phyloP scores from a whole-genome alignment of 2,888 invertebrate genomes.

The Ethmia dodecea region DNA sequence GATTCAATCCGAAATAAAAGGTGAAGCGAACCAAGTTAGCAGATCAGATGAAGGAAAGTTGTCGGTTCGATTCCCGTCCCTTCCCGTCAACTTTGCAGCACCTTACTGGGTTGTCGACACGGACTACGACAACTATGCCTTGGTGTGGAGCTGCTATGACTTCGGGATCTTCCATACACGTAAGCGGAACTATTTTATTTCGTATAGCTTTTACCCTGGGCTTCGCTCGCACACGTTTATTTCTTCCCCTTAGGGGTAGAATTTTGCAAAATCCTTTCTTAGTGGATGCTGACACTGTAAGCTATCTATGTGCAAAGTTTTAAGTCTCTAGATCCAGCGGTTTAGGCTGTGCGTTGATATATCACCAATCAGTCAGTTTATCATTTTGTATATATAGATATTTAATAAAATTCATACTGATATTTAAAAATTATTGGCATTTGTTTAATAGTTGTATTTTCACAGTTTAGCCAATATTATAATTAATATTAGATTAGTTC shows the following conservation, averaged over 20 bases:
- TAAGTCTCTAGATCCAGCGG: no score
- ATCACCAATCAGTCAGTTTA: no score
- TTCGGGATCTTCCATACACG: conserved; percentile 74
- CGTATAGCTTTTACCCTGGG: background rate
- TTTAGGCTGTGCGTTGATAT: no score
- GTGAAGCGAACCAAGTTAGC: conserved; percentile 71
- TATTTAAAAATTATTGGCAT: background rate
- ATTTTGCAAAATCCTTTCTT: no score
- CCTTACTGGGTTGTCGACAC: conserved; percentile 82
- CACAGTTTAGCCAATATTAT: no score
- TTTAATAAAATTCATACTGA: background rate
- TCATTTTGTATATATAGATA: no score
- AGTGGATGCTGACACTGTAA: no score
- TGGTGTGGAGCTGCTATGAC: conserved; percentile 81
- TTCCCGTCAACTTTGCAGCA: conserved; percentile 72
- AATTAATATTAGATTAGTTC: no score
- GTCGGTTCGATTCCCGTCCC: conserved; percentile 78
- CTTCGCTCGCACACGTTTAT: no score
- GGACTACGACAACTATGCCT: conserved; percentile 84
- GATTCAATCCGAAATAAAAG: conserved; percentile 72
- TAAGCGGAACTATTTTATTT: conserved; percentile 52
- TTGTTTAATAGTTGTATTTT: background rate
- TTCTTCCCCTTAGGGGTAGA: no score
- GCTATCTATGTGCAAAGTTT: no score
- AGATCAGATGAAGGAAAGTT: conserved; percentile 78